Conservation (phyloP, 2,113 vertebrate genomes). For the Nipponia nippon region DNA sequence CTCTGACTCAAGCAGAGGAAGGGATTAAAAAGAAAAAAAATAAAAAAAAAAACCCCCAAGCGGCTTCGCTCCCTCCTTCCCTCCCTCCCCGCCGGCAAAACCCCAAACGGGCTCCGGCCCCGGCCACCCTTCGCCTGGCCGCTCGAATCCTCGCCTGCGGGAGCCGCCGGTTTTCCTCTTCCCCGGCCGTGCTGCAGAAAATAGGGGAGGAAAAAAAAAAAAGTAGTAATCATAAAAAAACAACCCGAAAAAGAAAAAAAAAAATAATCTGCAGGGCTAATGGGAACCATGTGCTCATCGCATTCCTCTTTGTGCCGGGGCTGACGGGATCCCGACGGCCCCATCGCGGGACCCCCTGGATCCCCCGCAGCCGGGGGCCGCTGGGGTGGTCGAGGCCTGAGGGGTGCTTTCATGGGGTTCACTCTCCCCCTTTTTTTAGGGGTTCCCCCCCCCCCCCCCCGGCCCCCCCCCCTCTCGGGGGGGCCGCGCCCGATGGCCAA, state of each 20-base stretch:
- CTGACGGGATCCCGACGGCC: background rate
- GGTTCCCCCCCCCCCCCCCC: no score
- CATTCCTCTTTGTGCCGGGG: conserved; percentile 52
- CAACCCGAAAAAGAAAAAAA: background rate
- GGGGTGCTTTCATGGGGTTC: background rate
- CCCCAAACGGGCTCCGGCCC: background rate
- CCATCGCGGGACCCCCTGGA: background rate
- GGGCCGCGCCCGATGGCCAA: no score
- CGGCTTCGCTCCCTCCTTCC: background rate
- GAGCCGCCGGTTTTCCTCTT: background rate
- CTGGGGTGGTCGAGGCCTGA: background rate
- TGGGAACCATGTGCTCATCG: conserved; percentile 37
- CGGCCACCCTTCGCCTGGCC: background rate
- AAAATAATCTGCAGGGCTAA: background rate
- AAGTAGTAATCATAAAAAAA: background rate
- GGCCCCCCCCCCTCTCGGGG: no score
- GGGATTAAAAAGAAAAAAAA: background rate
- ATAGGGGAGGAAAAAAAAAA: background rate
- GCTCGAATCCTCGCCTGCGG: background rate
- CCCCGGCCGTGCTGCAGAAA: background rate
- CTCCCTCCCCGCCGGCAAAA: background rate
- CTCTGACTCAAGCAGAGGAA: conserved; percentile 32
- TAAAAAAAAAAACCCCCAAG: background rate
- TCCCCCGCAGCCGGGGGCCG: rapidly evolving
- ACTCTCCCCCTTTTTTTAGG: background rate